Evolutionary conservation across 2,113 vertebrate species (phyloP).

Genomic region (Blennius ocellaris): DNA sequence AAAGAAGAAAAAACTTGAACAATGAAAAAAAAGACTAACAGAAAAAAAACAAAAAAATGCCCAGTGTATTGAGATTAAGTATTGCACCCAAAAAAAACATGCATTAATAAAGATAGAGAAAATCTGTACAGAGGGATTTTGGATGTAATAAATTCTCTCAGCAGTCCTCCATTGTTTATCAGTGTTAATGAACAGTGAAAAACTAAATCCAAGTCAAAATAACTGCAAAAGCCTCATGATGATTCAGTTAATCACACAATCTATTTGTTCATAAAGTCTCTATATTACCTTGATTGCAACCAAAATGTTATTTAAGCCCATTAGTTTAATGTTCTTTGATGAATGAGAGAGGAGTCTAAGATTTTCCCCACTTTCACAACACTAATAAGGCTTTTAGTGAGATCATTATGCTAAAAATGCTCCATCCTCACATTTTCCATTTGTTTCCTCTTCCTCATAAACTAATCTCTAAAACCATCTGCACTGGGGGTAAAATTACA

Average conservation of each 20-base stretch:
- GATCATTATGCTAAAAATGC: constrained; percentile 58
- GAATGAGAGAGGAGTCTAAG: constrained; percentile 27
- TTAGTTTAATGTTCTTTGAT: constrained; percentile 46
- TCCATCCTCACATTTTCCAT: constrained; percentile 44
- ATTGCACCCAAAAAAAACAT: background rate
- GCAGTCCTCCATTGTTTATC: constrained; percentile 3
- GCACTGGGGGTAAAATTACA: constrained; percentile 62
- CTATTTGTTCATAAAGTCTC: constrained; percentile 46
- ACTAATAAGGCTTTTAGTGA: constrained; percentile 68
- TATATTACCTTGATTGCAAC: constrained; percentile 24
- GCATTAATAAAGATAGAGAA: background rate
- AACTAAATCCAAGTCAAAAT: background rate
- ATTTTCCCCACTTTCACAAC: constrained; percentile 16
- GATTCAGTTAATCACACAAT: constrained; percentile 16
- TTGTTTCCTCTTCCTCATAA: constrained; percentile 54
- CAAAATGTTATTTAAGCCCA: constrained; percentile 44
- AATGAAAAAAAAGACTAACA: background rate
- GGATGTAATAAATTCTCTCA: constrained; percentile 13
- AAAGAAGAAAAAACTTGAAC: background rate
- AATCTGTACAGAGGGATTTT: constrained; percentile 7
- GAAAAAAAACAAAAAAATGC: too few species aligned
- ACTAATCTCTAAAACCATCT: constrained; percentile 67
- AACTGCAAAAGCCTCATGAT: constrained; percentile 23
- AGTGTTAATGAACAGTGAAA: constrained; percentile 31
- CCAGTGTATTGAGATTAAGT: background rate